These are phyloP conservation scores for Nephrotoma appendiculata DNA, from an alignment of 2,888 invertebrate species.

Conservation along the genomic window DNA sequence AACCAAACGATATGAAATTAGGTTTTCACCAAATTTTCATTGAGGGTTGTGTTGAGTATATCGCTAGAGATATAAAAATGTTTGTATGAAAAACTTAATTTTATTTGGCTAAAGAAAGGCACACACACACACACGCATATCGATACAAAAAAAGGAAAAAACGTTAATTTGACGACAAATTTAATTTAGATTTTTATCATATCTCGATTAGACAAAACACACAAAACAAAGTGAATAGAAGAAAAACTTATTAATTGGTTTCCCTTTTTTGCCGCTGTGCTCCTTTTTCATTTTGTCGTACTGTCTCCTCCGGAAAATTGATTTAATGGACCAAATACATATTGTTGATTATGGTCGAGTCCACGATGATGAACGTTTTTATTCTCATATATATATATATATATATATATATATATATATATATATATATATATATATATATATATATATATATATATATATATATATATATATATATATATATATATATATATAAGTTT, in stretches of 20 bases:
- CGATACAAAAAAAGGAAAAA: neutral
- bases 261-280: neutral
- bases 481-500: no score
- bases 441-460: no score
- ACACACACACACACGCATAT: no score
- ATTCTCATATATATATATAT: no score
- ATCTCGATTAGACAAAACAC: neutral
- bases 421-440: no score
- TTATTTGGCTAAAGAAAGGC: neutral
- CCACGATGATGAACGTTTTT: neutral
- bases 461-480: no score
- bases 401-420: no score
- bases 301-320: neutral
- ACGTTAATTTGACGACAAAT: neutral
- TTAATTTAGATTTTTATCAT: neutral
- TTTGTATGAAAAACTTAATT: neutral
- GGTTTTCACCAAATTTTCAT: neutral
- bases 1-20: neutral
- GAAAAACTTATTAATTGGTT: neutral
- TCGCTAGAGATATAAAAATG: neutral
- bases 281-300: neutral
- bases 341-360: neutral
- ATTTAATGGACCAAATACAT: neutral
- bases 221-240: neutral
- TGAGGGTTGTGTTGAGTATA: neutral